Base-by-base conservation (phyloP, 2,113 vertebrate genomes). In the Podilymbus podiceps region DNA sequence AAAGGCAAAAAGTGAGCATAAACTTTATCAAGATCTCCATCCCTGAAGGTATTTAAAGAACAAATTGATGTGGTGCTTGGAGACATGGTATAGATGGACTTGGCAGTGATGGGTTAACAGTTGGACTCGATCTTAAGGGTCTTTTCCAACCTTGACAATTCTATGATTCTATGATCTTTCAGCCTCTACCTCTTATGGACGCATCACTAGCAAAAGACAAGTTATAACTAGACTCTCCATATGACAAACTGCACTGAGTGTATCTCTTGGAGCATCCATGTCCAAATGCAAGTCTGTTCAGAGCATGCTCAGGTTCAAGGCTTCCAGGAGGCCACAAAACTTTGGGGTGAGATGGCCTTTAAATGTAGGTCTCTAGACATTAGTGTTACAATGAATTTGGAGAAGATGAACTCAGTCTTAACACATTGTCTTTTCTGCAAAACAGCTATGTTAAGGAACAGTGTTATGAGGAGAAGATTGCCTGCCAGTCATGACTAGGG, bases 381-480 rank as follows among this genome's bases (percentile, higher is more conserved):
- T 52, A 46, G 42, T 33, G 27, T 62, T 47, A 6, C 18, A 35
- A 18, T 53, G 24, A 88, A 31, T 82, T 74, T 27, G 35, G 30
- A 12, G 44, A 33, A 58, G 21, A 28, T 46, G 59, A 24, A 17
- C n/a, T 71, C 21, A 81, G n/a, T 40, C 9, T 49, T 42, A 47
- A 19, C 0, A 0, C 8, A 1, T 8, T 84, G 11, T 69, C 8
- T 25, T 9, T 25, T 84, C 63, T 40, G 33, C 31, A 15, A 1
- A 6, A 42, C 44, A 68, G 15, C 20, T 69, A 4, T 56, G 10
- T 42, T 73, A 6, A 40, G 35, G 35, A 84, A 2, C 13, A 49
- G 11, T 27, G 9, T 24, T 40, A 27, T 2, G 47, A 49, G 13
- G 47, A 49, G 13, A 38, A 53, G 56, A 72, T 27, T 58, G 15